phyloP scores from a whole-genome alignment of 2,113 vertebrate species.

The Camarhynchus parvulus region DNA sequence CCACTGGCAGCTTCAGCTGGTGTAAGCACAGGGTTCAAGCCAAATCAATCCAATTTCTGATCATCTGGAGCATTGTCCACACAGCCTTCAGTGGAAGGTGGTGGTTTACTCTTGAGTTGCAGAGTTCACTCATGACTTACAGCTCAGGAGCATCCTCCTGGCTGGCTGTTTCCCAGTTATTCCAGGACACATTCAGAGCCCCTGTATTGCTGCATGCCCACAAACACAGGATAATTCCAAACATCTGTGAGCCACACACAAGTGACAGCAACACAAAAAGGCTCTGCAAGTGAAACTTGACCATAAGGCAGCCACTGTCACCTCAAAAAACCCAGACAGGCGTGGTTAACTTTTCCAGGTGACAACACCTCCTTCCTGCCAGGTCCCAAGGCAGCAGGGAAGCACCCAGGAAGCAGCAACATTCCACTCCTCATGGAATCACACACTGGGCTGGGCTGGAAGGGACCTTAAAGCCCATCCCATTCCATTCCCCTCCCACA shows the following conservation, averaged over 20 bases:
- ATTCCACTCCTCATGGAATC: not conserved
- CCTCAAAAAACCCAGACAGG: not conserved
- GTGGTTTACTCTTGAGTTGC: not conserved
- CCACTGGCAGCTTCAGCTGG: not conserved
- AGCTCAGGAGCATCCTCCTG: not conserved
- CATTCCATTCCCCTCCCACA: not conserved
- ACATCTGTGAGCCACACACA: not conserved
- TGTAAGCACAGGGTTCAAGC: not conserved
- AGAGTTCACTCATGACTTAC: not conserved
- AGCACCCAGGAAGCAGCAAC: not conserved
- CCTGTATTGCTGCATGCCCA: rapidly evolving
- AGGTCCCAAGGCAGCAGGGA: not conserved
- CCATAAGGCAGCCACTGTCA: not conserved
- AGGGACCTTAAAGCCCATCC: not conserved
- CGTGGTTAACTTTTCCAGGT: not conserved
- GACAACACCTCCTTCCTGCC: not conserved
- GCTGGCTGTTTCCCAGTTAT: not conserved
- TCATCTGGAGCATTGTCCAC: not conserved
- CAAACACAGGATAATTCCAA: not conserved
- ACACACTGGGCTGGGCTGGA: not conserved
- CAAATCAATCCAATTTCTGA: not conserved
- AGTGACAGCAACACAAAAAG: not conserved
- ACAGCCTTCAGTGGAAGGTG: not conserved
- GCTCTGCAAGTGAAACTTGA: not conserved
- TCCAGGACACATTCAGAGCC: not conserved